Evolutionary conservation across 92 coral and sea anemone species (phyloP).

Genomic region (Actinostola sp.): DNA sequence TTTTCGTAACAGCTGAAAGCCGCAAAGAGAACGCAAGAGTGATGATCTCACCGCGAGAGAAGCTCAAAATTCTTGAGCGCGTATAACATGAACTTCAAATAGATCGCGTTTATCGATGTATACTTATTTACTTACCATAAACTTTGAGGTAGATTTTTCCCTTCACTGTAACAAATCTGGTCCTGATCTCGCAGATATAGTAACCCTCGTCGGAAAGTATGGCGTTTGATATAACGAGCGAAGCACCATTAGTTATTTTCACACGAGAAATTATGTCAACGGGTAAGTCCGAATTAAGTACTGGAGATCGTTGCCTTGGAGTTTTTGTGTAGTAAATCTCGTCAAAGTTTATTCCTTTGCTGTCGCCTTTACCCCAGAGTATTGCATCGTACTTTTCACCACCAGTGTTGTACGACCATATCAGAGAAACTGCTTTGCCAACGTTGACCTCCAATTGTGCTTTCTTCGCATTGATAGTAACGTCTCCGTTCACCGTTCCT

Average conservation of each 20-base stretch:
- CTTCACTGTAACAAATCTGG: conserved; percentile 44
- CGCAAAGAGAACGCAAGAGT: background rate
- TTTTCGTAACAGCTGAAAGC: conserved; percentile 22
- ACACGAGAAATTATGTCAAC: conserved; percentile 58
- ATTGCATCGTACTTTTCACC: conserved; percentile 16
- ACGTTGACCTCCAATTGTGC: conserved; percentile 62
- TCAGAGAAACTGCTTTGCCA: conserved; percentile 58
- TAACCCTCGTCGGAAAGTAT: conserved; percentile 71
- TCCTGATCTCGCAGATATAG: conserved; percentile 72
- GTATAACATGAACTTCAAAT: conserved; percentile 23
- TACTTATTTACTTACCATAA: conserved; percentile 64
- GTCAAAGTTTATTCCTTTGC: conserved; percentile 25
- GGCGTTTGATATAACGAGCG: conserved; percentile 60
- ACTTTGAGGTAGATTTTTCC: conserved; percentile 61
- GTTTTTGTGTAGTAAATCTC: conserved; percentile 43
- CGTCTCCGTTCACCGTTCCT: conserved; percentile 16
- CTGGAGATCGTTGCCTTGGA: conserved; percentile 20
- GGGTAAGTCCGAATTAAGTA: conserved; percentile 29
- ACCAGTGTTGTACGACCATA: conserved; percentile 60
- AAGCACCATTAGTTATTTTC: conserved; percentile 51
- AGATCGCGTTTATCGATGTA: conserved; percentile 13
- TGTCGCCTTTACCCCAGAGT: conserved; percentile 68
- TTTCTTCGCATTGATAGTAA: conserved; percentile 17
- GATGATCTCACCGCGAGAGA: conserved; percentile 1
- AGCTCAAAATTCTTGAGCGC: conserved; percentile 9